These are phyloP conservation scores for Limenitis camilla DNA, from an alignment of 2,888 invertebrate genomes.

Conservation along the genomic window DNA sequence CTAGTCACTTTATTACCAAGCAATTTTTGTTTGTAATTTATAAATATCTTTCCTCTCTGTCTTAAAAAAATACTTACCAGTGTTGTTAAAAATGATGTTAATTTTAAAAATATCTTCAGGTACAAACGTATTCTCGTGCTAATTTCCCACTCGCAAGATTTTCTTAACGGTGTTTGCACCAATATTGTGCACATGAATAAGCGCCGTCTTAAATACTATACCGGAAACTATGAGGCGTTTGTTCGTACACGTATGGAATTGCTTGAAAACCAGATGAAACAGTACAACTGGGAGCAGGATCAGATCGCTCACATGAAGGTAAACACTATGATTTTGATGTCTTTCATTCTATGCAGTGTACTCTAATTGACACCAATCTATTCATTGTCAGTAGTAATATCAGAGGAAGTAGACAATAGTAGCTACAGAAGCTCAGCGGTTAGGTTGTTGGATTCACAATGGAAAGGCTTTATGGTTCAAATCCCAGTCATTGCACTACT, in stretches of 20 bases:
- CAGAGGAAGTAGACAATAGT: no score
- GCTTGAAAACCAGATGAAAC: slow-evolving; percentile 98
- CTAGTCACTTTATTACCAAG: no score
- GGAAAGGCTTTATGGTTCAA: no score
- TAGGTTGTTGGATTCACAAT: no score
- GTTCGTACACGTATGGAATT: slow-evolving; percentile 94
- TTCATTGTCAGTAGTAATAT: no score
- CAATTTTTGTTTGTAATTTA: no score
- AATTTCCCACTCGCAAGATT: slow-evolving; percentile 99
- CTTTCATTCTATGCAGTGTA: no score
- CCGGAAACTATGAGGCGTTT: slow-evolving; percentile 98
- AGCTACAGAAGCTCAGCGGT: no score
- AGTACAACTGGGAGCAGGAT: slow-evolving; percentile 99
- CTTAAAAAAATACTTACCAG: neutral
- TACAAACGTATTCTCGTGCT: slow-evolving; percentile 97
- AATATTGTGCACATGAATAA: slow-evolving; percentile 97
- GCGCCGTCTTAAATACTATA: slow-evolving; percentile 94
- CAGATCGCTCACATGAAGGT: slow-evolving; percentile 99
- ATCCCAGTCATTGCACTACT: no score
- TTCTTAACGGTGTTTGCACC: slow-evolving; percentile 96
- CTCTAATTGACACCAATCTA: no score
- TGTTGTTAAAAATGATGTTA: neutral
- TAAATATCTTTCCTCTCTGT: neutral
- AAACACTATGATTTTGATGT: no score
- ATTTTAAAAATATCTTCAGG: slow-evolving; percentile 47